phyloP scores from a whole-genome alignment of 2,888 invertebrate genomes.

The Chironomus riparius region DNA sequence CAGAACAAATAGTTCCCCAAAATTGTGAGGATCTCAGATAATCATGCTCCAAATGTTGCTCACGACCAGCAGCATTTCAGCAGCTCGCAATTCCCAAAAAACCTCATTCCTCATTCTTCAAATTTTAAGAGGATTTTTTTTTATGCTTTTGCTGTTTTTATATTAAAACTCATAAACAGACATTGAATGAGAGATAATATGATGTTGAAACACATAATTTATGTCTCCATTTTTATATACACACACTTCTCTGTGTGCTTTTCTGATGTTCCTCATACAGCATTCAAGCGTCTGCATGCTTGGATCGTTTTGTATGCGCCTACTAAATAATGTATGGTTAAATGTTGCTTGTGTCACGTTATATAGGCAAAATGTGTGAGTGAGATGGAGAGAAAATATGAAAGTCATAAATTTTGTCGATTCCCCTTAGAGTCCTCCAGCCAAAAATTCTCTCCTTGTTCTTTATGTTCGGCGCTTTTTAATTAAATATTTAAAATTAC shows the following conservation, averaged over 20 bases:
- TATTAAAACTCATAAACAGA: conserved; percentile 26
- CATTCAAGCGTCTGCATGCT: not conserved
- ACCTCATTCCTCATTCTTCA: not conserved
- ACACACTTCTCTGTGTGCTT: not conserved
- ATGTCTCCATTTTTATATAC: conserved; percentile 13
- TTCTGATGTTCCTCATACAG: not conserved
- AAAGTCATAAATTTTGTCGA: not conserved
- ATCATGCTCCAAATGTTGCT: not conserved
- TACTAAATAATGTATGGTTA: conserved; percentile 16
- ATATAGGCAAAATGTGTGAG: not conserved
- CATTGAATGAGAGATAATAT: conserved; percentile 26
- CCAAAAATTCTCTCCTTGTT: not conserved
- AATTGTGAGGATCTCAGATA: too few relatives aligned
- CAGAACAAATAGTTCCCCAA: too few relatives aligned
- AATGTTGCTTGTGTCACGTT: not conserved
- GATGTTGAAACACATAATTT: conserved; percentile 24
- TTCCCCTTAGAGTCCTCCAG: not conserved
- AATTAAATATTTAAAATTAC: conserved; percentile 26
- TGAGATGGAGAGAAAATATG: not conserved
- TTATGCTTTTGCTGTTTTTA: conserved; percentile 17
- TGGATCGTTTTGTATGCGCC: not conserved
- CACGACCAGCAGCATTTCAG: not conserved
- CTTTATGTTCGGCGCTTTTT: conserved; percentile 9
- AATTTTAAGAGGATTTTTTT: conserved; percentile 21
- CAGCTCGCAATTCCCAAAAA: not conserved